Base-by-base conservation (phyloP, 1,140 invertebrate species). In the Drosophila quadrilineata region DNA sequence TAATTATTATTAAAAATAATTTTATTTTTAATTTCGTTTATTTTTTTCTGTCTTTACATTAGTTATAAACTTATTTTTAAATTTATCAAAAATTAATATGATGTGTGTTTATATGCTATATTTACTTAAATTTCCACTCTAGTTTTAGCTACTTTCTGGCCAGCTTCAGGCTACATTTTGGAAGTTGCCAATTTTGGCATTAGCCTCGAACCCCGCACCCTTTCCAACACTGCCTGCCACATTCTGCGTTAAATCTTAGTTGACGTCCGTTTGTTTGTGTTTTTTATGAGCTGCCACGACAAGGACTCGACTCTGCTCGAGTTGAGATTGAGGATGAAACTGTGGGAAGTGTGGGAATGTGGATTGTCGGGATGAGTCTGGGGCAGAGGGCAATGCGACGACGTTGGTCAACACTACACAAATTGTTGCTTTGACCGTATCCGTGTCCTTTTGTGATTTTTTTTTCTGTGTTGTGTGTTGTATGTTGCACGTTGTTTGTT, bases 341-440 rank as follows among this genome's bases (percentile, higher is more conserved):
- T n/a, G n/a, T n/a, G n/a, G n/a, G 3, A 1, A 6, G 1, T 3
- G 3, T 4, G 10, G 17, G 36, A 17, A 40, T n/a, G n/a, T n/a
- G n/a, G 6, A 8, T 0, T n/a, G 3, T 38, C 16, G 35, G 6
- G 17, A 10, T 17, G 21, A 1, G 6, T 1, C 3, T 1, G 16
- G n/a, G 52, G 57, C 45, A 5, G 43, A n/a, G 10, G 14, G n/a
- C 24, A 43, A 50, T 56, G 35, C 22, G 38, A 73, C 22, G 38
- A 73, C 74, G 70, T 66, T 74, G 74, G 70, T 85, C 77, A 84
- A 74, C 79, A 85, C 79, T 77, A 67, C 70, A 77, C 79, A 84
- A 85, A 79, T 85, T 84, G 79, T 79, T 85, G 76, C 62, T 70
- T 62, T 71, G 73, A 77, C 65, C 66, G 58, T 69, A 67, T 54